Evolutionary conservation across 2,888 invertebrate species (phyloP), one percentile per base, ranked within the genome.

Genomic region (Dysmachus trigonus): DNA sequence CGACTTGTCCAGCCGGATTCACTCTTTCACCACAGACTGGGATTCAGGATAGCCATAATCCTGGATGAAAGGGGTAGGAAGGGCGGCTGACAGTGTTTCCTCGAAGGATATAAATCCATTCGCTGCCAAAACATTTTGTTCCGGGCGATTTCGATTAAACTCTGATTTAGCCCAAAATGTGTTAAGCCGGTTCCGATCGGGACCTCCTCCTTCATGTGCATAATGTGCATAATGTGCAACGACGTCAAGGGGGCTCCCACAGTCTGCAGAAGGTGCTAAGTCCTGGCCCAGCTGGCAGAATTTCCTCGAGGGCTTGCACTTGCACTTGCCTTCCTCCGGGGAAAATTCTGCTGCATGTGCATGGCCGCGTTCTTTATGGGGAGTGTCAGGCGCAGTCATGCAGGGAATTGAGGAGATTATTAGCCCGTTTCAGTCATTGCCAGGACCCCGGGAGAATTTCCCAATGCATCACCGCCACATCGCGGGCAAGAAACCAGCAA

Each of bases 111-210:
- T 81, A 81, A 81, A 81, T 81, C 33, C 53, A 53, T n/a, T 47
- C 81, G 27, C 27, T 81, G 81, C 81, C 51, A 81, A 62, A 81
- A 81, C 53, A 81, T 81, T 62, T 81, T 33, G 53, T 53, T 53
- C 53, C 62, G 62, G 62, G 51, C 27, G 33, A 81, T 53, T 81
- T 81, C 81, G 6, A 81, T 81, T 81, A 81, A 81, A 81, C 51
- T 81, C 81, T 31, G 81, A 81, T 81, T 81, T 53, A 30, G 7
- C 18, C 51, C 31, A 33, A 81, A 81, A 53, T 33, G 53, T 81
- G 81, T 62, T 81, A 81, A 53, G 53, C 53, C 47, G 62, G 22
- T 22, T 22, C 62, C 62, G 62, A 62, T 62, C 62, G 62, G 62
- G 27, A 62, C 22, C 62, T 15, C 31, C 53, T 31, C 33, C 47